phyloP scores from a whole-genome alignment of 2,113 vertebrate genomes.

The Sinocyclocheilus anophthalmus region DNA sequence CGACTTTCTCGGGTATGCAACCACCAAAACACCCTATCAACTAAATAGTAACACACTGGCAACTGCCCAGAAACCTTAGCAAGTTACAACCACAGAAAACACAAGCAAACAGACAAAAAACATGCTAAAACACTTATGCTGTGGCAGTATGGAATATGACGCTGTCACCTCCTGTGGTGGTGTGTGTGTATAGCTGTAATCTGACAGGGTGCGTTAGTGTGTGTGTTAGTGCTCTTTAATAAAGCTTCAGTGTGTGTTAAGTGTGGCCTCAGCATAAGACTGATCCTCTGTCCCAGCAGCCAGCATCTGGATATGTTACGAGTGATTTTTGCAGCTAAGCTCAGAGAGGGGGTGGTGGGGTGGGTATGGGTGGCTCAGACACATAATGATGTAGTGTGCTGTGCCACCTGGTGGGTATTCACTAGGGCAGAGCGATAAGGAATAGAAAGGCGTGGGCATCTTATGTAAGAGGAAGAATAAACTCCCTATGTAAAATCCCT shows the following conservation, averaged over 20 bases:
- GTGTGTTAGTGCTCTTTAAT: not conserved
- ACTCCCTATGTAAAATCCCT: not conserved
- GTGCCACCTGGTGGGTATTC: conserved; percentile 30
- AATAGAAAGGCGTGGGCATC: not conserved
- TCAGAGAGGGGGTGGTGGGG: not conserved
- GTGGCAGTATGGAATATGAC: not conserved
- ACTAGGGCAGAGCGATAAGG: not conserved
- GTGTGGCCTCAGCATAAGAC: not conserved
- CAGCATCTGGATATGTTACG: conserved; percentile 30
- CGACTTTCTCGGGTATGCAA: no score
- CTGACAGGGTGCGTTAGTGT: not conserved
- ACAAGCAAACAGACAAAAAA: not conserved
- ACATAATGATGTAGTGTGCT: not conserved
- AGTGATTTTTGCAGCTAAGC: conserved; percentile 15
- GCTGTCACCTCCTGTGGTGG: not conserved
- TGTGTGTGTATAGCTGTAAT: not conserved
- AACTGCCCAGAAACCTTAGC: not conserved
- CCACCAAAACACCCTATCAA: not conserved
- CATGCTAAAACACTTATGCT: not conserved
- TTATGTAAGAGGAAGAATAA: conserved; percentile 12
- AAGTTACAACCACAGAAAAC: not conserved
- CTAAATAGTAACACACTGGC: not conserved
- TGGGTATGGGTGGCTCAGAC: not conserved
- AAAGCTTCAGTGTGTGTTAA: conserved; percentile 9
- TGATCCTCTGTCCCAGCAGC: conserved; percentile 1